Percentiles rank a stretch among this genome's conserved stretches.
phyloP scores from a whole-genome alignment of 2,113 vertebrate genomes.

The Menidia beryllina region DNA sequence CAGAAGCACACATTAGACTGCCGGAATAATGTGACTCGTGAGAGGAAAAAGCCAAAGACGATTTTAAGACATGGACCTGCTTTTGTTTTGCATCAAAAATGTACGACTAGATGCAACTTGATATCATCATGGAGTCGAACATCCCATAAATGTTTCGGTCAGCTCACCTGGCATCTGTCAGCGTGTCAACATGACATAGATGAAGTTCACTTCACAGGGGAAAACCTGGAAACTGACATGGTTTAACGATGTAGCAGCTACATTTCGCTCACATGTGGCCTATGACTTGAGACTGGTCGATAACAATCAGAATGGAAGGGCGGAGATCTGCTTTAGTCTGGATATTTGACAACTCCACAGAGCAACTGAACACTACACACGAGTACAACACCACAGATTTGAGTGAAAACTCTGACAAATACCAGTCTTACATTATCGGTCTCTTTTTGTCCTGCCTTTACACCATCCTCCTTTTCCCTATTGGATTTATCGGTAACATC shows the following conservation, averaged over 20 bases:
- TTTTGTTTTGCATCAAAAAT: constrained; percentile 34
- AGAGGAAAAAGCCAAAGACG: constrained; percentile 39
- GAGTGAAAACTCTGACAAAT: constrained; percentile 79
- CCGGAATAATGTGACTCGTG: constrained; percentile 58
- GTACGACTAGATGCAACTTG: constrained; percentile 46
- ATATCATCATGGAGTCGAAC: constrained; percentile 50
- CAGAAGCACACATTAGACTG: constrained; percentile 32
- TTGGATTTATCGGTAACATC: constrained; percentile 96
- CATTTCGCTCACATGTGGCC: constrained; percentile 56
- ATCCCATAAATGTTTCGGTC: constrained; percentile 37
- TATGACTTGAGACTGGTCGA: constrained; percentile 50
- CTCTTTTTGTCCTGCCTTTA: constrained; percentile 96
- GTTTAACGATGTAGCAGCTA: constrained; percentile 75
- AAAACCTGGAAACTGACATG: constrained; percentile 45
- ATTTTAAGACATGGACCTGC: constrained; percentile 60
- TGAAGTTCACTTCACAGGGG: constrained; percentile 58
- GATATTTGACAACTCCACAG: constrained; percentile 81
- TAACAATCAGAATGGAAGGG: constrained; percentile 84
- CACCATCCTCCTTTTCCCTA: constrained; percentile 95
- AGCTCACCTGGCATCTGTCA: constrained; percentile 53
- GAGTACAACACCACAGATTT: constrained; percentile 77
- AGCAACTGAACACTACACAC: constrained; percentile 78
- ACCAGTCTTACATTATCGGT: constrained; percentile 88
- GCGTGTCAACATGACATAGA: constrained; percentile 65
- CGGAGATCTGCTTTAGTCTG: constrained; percentile 72